phyloP scores from a whole-genome alignment of 1,140 invertebrate genomes.

The Schlechtendalia chinensis region DNA sequence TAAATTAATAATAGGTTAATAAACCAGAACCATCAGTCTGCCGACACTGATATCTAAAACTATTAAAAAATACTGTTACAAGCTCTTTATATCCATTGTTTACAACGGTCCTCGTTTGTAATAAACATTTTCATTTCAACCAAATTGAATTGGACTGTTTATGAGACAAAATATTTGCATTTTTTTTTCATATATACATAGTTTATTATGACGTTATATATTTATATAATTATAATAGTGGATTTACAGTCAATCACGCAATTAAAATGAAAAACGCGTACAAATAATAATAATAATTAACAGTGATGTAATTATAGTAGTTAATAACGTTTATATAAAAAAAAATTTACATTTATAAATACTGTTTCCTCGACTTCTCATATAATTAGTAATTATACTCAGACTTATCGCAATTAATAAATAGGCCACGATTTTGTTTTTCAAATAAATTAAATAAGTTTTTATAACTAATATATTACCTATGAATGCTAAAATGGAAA shows the following conservation, averaged over 20 bases:
- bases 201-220: background rate
- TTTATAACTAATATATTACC: background rate
- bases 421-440: constrained; percentile 10
- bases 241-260: too few relatives aligned
- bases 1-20: constrained; percentile 14
- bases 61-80: constrained; percentile 10
- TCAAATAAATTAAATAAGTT: constrained; percentile 1
- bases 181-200: background rate
- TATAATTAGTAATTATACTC: constrained; percentile 8
- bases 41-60: constrained; percentile 2
- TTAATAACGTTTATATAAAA: background rate
- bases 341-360: background rate
- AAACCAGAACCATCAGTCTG: background rate
- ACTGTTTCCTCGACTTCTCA: background rate
- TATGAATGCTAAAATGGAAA: background rate
- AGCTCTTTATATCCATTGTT: background rate
- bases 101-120: background rate
- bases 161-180: background rate
- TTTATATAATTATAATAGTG: background rate
- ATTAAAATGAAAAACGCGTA: too few relatives aligned
- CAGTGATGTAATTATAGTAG: background rate
- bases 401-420: constrained; percentile 4
- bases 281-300: background rate
- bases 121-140: constrained; percentile 3
- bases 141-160: background rate